These are phyloP conservation scores for Drosophila santomea DNA, from an alignment of 1,140 invertebrate genomes.

Conservation along the genomic window DNA sequence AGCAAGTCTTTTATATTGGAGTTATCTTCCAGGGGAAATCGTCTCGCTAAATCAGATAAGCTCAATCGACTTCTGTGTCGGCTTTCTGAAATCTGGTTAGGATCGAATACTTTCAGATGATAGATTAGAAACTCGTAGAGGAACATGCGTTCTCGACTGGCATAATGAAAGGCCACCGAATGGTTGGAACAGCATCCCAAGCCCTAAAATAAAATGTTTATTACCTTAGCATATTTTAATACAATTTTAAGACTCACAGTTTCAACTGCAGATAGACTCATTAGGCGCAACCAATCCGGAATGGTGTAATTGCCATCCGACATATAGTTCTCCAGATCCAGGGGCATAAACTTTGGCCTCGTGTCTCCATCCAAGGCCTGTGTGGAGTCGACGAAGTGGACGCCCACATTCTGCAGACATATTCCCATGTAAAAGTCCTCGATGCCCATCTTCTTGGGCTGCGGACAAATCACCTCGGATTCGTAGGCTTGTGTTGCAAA, in stretches of 20 bases:
- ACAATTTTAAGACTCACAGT: slow-evolving; percentile 29
- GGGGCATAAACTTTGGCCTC: slow-evolving; percentile 55
- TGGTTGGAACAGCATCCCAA: slow-evolving; percentile 61
- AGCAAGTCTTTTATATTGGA: slow-evolving; percentile 44
- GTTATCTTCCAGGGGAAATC: slow-evolving; percentile 65
- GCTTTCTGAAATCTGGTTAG: neutral
- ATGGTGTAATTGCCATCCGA: slow-evolving; percentile 40
- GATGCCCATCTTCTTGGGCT: slow-evolving; percentile 88
- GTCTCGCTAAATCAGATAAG: slow-evolving; percentile 31
- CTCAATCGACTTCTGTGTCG: slow-evolving; percentile 12
- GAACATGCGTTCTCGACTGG: slow-evolving; percentile 60
- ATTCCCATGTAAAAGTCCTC: slow-evolving; percentile 98
- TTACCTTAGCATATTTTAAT: neutral
- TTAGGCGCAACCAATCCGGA: slow-evolving; percentile 56
- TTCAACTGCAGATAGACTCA: slow-evolving; percentile 45
- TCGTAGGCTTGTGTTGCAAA: slow-evolving; percentile 91
- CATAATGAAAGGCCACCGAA: slow-evolving; percentile 67
- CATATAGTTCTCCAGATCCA: slow-evolving; percentile 87
- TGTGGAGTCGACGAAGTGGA: slow-evolving; percentile 85
- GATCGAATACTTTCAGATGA: slow-evolving; percentile 36
- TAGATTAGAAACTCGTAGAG: slow-evolving; percentile 71
- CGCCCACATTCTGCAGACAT: slow-evolving; percentile 95
- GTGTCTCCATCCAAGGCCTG: slow-evolving; percentile 39
- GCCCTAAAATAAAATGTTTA: slow-evolving; percentile 28
- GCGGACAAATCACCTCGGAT: slow-evolving; percentile 88